Conservation (phyloP, 2,888 invertebrate genomes). For the Melanostoma scalare region DNA sequence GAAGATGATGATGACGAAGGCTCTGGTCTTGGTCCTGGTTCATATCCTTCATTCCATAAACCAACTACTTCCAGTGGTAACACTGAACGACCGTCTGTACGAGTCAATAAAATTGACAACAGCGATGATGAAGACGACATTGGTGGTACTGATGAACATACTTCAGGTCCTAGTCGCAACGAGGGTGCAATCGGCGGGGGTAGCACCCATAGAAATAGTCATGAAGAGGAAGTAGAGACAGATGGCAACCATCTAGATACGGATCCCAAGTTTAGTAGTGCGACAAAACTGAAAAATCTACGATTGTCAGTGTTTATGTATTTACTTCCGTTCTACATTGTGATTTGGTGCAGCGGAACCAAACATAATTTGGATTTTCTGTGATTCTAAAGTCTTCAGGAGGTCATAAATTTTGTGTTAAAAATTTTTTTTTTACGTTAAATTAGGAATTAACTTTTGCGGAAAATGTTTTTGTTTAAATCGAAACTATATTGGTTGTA, state of each 20-base stretch:
- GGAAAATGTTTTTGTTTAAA: slow-evolving; percentile 21
- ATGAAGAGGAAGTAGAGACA: slow-evolving; percentile 74
- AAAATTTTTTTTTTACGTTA: slow-evolving; percentile 24
- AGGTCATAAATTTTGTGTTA: slow-evolving; percentile 44
- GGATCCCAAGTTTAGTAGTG: slow-evolving; percentile 51
- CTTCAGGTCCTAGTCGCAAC: slow-evolving; percentile 80
- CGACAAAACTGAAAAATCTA: slow-evolving; percentile 72
- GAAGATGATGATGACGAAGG: slow-evolving; percentile 80
- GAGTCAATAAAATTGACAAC: slow-evolving; percentile 76
- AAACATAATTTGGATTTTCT: slow-evolving; percentile 91
- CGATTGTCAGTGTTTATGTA: slow-evolving; percentile 85
- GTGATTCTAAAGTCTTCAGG: slow-evolving; percentile 83
- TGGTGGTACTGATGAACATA: slow-evolving; percentile 80
- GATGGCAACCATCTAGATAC: slow-evolving; percentile 73
- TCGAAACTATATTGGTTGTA: slow-evolving; percentile 31
- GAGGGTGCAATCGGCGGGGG: slow-evolving; percentile 67
- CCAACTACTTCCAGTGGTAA: slow-evolving; percentile 72
- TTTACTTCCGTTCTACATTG: slow-evolving; percentile 90
- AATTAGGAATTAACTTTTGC: slow-evolving; percentile 26
- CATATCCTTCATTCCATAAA: slow-evolving; percentile 79
- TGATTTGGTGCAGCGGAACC: slow-evolving; percentile 91
- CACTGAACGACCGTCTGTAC: slow-evolving; percentile 78
- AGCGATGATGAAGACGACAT: slow-evolving; percentile 78
- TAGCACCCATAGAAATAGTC: slow-evolving; percentile 46
- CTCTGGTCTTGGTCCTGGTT: slow-evolving; percentile 77